Conservation (phyloP, 2,797 vertebrate species). For the Karalla daura region DNA sequence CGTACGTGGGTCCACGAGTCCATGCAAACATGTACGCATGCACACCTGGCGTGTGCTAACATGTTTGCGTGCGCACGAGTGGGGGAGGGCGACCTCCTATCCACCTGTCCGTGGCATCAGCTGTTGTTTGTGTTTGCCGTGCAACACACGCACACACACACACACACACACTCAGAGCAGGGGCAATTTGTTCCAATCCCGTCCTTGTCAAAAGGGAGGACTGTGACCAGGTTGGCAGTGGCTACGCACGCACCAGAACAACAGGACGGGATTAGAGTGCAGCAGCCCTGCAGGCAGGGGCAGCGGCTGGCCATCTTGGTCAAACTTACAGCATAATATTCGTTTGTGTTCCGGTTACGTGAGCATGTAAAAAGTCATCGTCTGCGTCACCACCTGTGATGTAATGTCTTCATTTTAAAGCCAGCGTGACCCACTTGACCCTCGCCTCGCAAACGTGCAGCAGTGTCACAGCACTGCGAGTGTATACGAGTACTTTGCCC, state of each 20-base stretch:
- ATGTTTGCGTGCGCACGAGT: conserved; percentile 34
- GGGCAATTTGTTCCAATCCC: conserved; percentile 61
- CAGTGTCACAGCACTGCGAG: neutral
- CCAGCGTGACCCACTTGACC: neutral
- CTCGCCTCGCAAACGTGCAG: conserved; percentile 9
- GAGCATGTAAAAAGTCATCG: neutral
- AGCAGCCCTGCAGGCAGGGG: neutral
- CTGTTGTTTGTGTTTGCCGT: conserved; percentile 59
- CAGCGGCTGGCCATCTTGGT: neutral
- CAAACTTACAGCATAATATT: neutral
- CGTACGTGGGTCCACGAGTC: conserved; percentile 2
- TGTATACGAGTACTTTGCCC: neutral
- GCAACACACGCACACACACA: conserved; percentile 17
- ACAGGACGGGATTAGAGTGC: neutral
- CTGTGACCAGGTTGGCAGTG: conserved; percentile 33
- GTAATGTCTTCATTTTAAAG: neutral
- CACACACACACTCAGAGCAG: conserved; percentile 23
- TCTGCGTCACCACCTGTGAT: neutral
- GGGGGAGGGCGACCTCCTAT: conserved; percentile 53
- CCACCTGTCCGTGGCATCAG: conserved; percentile 71
- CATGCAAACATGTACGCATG: conserved; percentile 8
- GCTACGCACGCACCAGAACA: neutral
- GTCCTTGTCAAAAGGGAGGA: conserved; percentile 49
- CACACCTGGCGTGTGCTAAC: conserved; percentile 33
- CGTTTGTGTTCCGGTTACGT: neutral